Base-by-base conservation (phyloP, 2,797 vertebrate genomes). In the Brotogeris chrysoptera region DNA sequence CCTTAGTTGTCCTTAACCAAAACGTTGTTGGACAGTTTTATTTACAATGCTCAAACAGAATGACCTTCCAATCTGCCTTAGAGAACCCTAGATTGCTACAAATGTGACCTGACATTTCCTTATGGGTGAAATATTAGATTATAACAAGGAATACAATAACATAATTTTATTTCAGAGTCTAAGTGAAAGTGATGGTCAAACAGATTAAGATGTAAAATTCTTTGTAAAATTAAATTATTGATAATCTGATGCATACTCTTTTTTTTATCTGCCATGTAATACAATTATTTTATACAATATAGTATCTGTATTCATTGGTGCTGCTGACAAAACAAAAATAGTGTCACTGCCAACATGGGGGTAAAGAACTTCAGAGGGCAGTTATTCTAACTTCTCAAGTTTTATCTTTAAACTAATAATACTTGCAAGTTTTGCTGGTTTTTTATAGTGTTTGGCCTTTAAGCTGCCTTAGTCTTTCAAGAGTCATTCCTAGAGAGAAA, bases 121-220 rank as follows among this genome's bases (percentile, higher is more conserved):
- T 98, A 98, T 94, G 95, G 96, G 87, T 97, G 83, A 97, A 91
- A 98, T 98, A 98, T 98, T 98, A 97, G 97, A 98, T 98, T 98
- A 98, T 93, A 97, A 79, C 88, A 96, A 95, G 97, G 85, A 97
- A 97, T 97, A 97, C 94, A 97, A 97, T 96, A 98, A 94, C 87
- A 95, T 98, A 98, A 98, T 98, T 98, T 97, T 95, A 95, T 98
- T 97, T 97, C 94, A 90, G 96, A 97, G 94, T 80, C 96, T 98
- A 98, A 98, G 96, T 98, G 97, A 97, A 98, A 98, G 97, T 97
- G 97, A 98, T 98, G 96, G 97, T 97, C 80, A 6, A 97, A 97
- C 92, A 97, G 97, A 98, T 98, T 98, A 97, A 98, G 96, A 98
- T 98, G 97, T 97, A 98, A 98, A 98, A 98, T 98, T 97, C 86